Percentiles rank a stretch among this genome's conserved stretches.
phyloP scores from a whole-genome alignment of 2,888 invertebrate species.

The Petrolisthes cinctipes region DNA sequence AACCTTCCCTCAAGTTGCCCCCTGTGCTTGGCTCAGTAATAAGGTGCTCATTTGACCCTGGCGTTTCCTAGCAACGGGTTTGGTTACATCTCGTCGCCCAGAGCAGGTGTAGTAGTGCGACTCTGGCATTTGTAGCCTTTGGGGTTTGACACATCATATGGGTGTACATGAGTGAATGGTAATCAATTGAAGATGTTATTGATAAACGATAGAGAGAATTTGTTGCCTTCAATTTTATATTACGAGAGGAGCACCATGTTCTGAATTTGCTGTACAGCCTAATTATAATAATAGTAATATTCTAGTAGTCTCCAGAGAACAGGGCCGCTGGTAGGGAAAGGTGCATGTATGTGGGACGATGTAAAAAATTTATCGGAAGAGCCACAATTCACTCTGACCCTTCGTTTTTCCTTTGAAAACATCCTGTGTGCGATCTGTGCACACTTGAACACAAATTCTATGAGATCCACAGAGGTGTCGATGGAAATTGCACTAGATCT shows the following conservation, averaged over 20 bases:
- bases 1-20: not conserved
- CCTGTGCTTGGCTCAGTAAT: not conserved
- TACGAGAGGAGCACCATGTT: slow-evolving; percentile 38
- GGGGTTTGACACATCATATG: slow-evolving; percentile 49
- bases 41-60: slow-evolving; percentile 15
- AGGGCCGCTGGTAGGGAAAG: not conserved
- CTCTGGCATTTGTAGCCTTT: slow-evolving; percentile 44
- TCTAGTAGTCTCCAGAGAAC: slow-evolving; percentile 30
- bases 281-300: slow-evolving; percentile 29
- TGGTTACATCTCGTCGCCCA: slow-evolving; percentile 9
- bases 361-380: too few species aligned
- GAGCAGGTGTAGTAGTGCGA: slow-evolving; percentile 37
- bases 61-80: slow-evolving; percentile 13
- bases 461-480: too few species aligned
- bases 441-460: too few species aligned
- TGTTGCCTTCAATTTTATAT: slow-evolving; percentile 55
- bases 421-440: too few species aligned
- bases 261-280: not conserved
- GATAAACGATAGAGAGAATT: slow-evolving; percentile 1
- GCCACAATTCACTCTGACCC: too few species aligned
- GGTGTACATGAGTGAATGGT: slow-evolving; percentile 14
- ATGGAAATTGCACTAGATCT: too few species aligned
- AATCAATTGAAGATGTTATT: slow-evolving; percentile 21
- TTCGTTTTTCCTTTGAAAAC: too few species aligned
- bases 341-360: not conserved